Percentiles rank a stretch among this genome's conserved stretches.
phyloP scores from a whole-genome alignment of 2,888 invertebrate genomes.

The Philereme vetulata region DNA sequence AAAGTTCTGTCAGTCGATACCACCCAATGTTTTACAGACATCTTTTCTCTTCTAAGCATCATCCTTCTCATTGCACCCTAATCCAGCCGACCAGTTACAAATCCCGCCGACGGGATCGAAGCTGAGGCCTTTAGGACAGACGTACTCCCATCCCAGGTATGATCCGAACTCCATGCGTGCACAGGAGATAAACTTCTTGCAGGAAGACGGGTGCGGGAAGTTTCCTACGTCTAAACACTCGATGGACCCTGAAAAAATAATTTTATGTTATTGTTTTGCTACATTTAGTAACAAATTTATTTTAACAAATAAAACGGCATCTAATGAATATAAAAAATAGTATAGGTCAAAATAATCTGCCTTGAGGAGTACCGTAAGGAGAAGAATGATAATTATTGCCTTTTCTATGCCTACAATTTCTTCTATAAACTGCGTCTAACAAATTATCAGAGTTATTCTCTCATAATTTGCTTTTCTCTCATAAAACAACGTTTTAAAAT shows the following conservation, averaged over 20 bases:
- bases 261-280: not conserved
- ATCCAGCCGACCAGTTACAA: constrained; percentile 94
- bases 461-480: too few relatives aligned
- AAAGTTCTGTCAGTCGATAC: too few relatives aligned
- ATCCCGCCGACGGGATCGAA: constrained; percentile 96
- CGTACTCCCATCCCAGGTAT: constrained; percentile 93
- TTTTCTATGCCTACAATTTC: too few relatives aligned
- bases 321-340: not conserved
- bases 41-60: constrained; percentile 32
- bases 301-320: not conserved
- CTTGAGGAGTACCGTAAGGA: constrained; percentile 9
- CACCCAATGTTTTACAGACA: constrained; percentile 12
- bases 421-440: too few relatives aligned
- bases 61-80: constrained; percentile 88
- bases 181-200: constrained; percentile 96
- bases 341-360: constrained; percentile 5
- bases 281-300: not conserved
- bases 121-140: constrained; percentile 92
- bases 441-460: too few relatives aligned
- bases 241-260: constrained; percentile 84
- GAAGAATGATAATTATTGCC: too few relatives aligned
- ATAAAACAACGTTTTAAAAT: not conserved
- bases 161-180: constrained; percentile 90
- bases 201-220: constrained; percentile 95
- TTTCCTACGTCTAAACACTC: constrained; percentile 95